Evolutionary conservation across 2,797 vertebrate species (phyloP).

Genomic region (Falco concolor): DNA sequence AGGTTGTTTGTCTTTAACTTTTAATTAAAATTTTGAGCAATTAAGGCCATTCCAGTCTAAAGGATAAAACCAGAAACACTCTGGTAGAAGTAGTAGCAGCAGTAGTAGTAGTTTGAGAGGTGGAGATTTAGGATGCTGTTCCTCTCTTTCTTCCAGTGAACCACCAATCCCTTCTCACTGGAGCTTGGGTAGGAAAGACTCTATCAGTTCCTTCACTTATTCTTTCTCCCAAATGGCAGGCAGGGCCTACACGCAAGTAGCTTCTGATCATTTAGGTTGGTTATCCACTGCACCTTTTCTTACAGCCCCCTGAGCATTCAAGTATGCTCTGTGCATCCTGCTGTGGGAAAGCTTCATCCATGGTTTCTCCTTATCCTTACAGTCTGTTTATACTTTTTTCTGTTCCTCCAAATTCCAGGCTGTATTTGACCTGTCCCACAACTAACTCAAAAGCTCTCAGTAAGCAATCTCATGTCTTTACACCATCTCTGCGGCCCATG

Average conservation of each 20-base stretch:
- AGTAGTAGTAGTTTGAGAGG: not conserved
- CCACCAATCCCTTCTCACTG: not conserved
- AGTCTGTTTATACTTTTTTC: not conserved
- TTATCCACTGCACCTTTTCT: not conserved
- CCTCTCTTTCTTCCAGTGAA: not conserved
- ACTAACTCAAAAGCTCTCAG: not conserved
- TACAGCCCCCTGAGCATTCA: not conserved
- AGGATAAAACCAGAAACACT: not conserved
- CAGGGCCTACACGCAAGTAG: not conserved
- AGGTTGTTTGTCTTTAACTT: not conserved
- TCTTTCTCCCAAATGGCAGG: not conserved
- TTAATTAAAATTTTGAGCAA: not conserved
- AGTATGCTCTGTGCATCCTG: not conserved
- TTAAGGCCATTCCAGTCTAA: not conserved
- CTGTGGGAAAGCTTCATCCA: not conserved
- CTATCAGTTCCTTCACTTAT: not conserved
- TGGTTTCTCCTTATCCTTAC: not conserved
- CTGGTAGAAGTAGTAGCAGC: not conserved
- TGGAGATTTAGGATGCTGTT: not conserved
- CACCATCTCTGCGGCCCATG: not conserved
- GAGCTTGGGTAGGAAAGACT: not conserved
- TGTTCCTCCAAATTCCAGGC: not conserved
- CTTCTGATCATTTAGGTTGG: not conserved
- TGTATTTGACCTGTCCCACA: not conserved
- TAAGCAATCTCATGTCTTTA: not conserved